A percentile compares a stretch with the other conserved stretches of the same genome.
Conservation (phyloP, 1,140 invertebrate genomes). For the Ceratitis capitata region DNA sequence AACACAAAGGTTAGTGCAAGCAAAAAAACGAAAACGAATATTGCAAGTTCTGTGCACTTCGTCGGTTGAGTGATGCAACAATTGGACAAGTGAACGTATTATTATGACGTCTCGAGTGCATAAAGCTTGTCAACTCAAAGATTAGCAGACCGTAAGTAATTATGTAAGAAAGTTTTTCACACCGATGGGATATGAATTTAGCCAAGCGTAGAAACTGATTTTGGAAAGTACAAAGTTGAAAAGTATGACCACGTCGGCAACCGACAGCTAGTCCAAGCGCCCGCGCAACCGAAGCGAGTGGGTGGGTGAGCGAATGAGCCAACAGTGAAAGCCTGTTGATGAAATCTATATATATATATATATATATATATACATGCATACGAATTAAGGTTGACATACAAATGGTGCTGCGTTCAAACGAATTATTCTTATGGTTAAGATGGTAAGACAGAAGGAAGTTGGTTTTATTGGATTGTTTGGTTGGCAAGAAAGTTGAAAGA, state of each 20-base stretch:
- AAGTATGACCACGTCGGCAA: constrained; percentile 22
- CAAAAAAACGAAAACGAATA: not conserved
- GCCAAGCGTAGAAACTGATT: constrained; percentile 35
- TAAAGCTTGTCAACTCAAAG: constrained; percentile 38
- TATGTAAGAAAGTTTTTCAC: constrained; percentile 34
- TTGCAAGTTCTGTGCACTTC: not conserved
- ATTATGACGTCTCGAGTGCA: constrained; percentile 41
- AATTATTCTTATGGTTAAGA: not conserved
- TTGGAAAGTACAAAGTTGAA: constrained; percentile 25
- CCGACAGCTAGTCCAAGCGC: not conserved
- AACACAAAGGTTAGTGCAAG: not conserved
- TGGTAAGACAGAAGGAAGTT: not conserved
- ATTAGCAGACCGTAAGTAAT: constrained; percentile 39
- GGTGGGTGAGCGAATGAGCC: not conserved
- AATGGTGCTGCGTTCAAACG: not conserved
- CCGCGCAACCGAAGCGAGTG: not conserved
- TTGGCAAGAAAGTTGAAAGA: not conserved
- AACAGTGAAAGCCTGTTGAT: not conserved
- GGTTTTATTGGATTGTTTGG: not conserved
- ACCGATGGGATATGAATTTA: constrained; percentile 20
- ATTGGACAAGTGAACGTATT: constrained; percentile 38
- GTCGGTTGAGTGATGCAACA: not conserved
- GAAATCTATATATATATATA: too few species aligned
- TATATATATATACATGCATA: too few species aligned
- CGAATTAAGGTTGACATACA: not conserved